Conservation (phyloP, 2,797 vertebrate genomes). For the Brotula barbata region DNA sequence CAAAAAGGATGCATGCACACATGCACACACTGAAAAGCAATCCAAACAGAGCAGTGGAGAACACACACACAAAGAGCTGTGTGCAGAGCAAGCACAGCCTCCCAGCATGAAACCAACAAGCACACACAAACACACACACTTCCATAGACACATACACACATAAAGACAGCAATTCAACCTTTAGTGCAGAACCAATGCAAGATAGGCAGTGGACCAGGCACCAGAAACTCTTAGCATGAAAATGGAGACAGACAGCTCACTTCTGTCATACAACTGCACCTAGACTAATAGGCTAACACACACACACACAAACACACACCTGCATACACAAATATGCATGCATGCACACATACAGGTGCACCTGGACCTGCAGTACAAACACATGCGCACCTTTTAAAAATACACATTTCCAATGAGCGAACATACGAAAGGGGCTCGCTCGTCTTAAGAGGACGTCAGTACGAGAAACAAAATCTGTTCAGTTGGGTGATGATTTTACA, state of each 20-base stretch:
- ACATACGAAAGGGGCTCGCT: too few species aligned
- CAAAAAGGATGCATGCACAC: conserved; percentile 25
- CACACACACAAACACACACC: conserved; percentile 16
- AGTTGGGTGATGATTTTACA: conserved; percentile 43
- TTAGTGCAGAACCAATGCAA: conserved; percentile 58
- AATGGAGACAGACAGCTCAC: conserved; percentile 52
- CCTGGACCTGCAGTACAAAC: conserved; percentile 16
- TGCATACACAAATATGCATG: not conserved
- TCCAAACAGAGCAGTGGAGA: conserved; percentile 64
- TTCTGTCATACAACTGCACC: conserved; percentile 5
- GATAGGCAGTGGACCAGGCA: conserved; percentile 48
- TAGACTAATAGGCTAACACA: conserved; percentile 1
- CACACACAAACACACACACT: conserved; percentile 11
- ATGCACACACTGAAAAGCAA: conserved; percentile 60
- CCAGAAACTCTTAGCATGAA: conserved; percentile 53
- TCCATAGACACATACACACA: conserved; percentile 36
- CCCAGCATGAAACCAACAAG: conserved; percentile 50
- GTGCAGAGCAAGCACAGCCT: conserved; percentile 65
- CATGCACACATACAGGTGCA: not conserved
- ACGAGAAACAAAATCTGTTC: conserved; percentile 37
- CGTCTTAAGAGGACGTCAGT: too few species aligned
- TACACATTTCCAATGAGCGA: too few species aligned
- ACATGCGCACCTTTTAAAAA: conserved; percentile 7
- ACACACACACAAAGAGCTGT: conserved; percentile 59
- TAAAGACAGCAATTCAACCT: conserved; percentile 56